phyloP scores from a whole-genome alignment of 2,888 invertebrate species.

The Cryptus viduatorius region DNA sequence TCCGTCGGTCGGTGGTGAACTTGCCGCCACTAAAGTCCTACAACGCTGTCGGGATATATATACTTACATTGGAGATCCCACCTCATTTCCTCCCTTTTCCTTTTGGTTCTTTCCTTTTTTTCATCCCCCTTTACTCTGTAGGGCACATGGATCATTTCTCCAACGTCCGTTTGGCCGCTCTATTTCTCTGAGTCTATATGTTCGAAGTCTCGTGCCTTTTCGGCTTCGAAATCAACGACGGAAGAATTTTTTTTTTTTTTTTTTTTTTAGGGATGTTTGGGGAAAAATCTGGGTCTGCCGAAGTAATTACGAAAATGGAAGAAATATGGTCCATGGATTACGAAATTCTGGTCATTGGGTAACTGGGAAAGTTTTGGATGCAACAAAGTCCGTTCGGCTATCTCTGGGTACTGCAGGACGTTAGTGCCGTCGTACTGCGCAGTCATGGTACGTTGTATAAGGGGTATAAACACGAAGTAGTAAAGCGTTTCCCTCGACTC shows the following conservation, averaged over 20 bases:
- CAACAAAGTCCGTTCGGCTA: too few species aligned
- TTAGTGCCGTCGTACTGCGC: neutral
- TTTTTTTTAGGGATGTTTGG: neutral
- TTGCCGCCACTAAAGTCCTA: constrained; percentile 40
- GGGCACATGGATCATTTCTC: constrained; percentile 6
- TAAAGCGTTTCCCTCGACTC: constrained; percentile 63
- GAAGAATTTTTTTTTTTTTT: neutral
- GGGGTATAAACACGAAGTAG: constrained; percentile 59
- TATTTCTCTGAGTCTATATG: constrained; percentile 4
- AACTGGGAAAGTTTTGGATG: too few species aligned
- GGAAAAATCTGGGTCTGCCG: too few species aligned
- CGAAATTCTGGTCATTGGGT: too few species aligned
- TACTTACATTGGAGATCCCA: constrained; percentile 43
- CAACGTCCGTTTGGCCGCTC: neutral
- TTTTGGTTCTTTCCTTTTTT: neutral
- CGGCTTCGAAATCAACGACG: neutral
- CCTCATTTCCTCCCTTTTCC: constrained; percentile 30
- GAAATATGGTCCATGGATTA: too few species aligned
- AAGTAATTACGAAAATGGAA: too few species aligned
- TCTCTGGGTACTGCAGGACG: too few species aligned
- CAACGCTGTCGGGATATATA: constrained; percentile 25
- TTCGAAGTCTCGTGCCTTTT: constrained; percentile 5
- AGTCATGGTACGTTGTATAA: constrained; percentile 22
- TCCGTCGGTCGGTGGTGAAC: constrained; percentile 43
- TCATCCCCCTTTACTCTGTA: constrained; percentile 1